Conservation (phyloP, 2,113 vertebrate genomes). For the Pelmatolapia mariae region DNA sequence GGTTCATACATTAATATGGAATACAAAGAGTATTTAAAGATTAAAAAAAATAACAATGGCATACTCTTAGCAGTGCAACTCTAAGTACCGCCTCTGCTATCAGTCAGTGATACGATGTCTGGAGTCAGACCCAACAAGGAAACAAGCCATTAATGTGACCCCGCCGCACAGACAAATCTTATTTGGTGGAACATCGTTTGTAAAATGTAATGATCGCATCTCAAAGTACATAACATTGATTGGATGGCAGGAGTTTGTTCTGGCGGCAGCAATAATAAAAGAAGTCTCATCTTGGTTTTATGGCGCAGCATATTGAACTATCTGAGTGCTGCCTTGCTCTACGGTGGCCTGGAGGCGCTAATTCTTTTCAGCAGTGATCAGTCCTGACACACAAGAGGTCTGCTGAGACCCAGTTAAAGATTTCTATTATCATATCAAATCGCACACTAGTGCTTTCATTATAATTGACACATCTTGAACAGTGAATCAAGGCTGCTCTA, state of each 20-base stretch:
- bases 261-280: constrained; percentile 58
- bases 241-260: constrained; percentile 55
- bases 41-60: not conserved
- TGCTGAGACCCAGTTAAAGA: constrained; percentile 62
- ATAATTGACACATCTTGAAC: constrained; percentile 65
- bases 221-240: constrained; percentile 58
- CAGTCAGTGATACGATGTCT: constrained; percentile 22
- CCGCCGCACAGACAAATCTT: constrained; percentile 26
- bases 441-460: constrained; percentile 61
- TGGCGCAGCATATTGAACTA: constrained; percentile 68
- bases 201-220: constrained; percentile 62
- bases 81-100: not conserved
- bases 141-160: constrained; percentile 44
- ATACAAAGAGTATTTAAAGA: not conserved
- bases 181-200: constrained; percentile 49
- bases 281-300: constrained; percentile 68
- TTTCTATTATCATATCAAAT: constrained; percentile 73
- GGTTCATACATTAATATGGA: not conserved
- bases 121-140: constrained; percentile 40
- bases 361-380: constrained; percentile 50
- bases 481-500: constrained; percentile 59
- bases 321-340: constrained; percentile 51
- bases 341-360: constrained; percentile 58
- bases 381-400: constrained; percentile 56
- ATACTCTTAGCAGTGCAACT: not conserved